These are phyloP conservation scores for Holocentrus rufus DNA, from an alignment of 2,797 vertebrate genomes.

Conservation along the genomic window DNA sequence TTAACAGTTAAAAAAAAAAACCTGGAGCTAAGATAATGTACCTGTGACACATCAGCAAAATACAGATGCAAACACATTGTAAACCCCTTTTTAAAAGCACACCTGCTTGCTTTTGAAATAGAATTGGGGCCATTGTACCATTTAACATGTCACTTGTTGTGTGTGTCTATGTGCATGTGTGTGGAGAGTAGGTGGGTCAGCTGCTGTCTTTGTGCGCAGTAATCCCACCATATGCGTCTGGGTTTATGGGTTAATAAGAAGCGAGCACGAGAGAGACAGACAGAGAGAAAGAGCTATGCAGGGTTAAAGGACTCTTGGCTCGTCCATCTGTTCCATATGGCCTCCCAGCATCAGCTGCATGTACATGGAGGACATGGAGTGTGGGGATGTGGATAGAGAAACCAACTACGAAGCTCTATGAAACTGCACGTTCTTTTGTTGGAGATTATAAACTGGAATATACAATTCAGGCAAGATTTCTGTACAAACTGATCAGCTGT, in stretches of 20 bases:
- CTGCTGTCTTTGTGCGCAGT: conserved; percentile 40
- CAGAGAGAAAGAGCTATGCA: conserved; percentile 36
- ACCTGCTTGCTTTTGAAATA: neutral
- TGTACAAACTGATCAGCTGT: conserved; percentile 56
- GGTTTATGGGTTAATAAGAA: conserved; percentile 67
- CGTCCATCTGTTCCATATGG: conserved; percentile 71
- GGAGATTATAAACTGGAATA: conserved; percentile 44
- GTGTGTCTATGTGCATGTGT: neutral
- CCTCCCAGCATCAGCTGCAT: conserved; percentile 44
- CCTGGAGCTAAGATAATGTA: too few relatives aligned
- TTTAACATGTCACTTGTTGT: neutral
- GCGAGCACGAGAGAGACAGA: conserved; percentile 26
- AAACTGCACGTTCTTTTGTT: conserved; percentile 57
- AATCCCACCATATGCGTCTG: conserved; percentile 50
- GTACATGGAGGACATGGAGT: conserved; percentile 39
- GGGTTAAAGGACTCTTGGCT: conserved; percentile 54
- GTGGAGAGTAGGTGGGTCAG: conserved; percentile 7
- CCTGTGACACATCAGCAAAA: conserved; percentile 8
- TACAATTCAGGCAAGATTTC: conserved; percentile 25
- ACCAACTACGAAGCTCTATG: conserved; percentile 14
- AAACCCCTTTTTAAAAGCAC: neutral
- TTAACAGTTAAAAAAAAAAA: neutral
- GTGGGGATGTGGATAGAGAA: conserved; percentile 50
- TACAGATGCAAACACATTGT: neutral
- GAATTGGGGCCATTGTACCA: conserved; percentile 6